These are phyloP conservation scores for Strix occidentalis DNA, from an alignment of 2,797 vertebrate genomes.

Conservation along the genomic window DNA sequence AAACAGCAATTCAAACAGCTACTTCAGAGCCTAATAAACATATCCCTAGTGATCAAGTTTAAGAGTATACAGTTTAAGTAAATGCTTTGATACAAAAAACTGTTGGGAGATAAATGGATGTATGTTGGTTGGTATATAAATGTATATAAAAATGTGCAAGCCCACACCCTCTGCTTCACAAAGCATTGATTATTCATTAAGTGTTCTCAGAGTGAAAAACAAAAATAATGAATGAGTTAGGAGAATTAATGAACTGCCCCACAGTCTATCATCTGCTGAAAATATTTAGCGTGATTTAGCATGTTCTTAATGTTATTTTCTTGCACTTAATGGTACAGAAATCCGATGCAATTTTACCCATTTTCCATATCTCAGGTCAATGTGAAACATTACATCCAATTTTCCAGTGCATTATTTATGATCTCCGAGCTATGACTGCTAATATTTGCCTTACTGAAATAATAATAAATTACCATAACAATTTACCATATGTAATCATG, in stretches of 20 bases:
- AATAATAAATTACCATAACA: slow-evolving; percentile 53
- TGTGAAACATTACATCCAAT: slow-evolving; percentile 9
- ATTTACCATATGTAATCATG: slow-evolving; percentile 44
- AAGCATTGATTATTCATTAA: background rate
- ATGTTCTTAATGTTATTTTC: slow-evolving; percentile 9
- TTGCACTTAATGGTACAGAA: slow-evolving; percentile 42
- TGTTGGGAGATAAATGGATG: background rate
- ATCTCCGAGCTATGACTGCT: slow-evolving; percentile 41
- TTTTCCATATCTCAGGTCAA: slow-evolving; percentile 37
- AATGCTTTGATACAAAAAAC: background rate
- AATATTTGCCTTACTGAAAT: slow-evolving; percentile 41
- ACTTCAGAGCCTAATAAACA: background rate
- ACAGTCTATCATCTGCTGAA: slow-evolving; percentile 2
- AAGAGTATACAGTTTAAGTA: slow-evolving; percentile 19
- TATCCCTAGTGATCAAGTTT: slow-evolving; percentile 19
- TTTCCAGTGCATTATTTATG: slow-evolving; percentile 44
- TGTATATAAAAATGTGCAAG: background rate
- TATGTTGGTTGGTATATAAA: background rate
- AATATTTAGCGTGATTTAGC: background rate
- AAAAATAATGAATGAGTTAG: background rate
- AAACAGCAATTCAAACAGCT: slow-evolving; percentile 3
- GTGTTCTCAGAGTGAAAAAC: background rate
- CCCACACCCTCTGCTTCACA: background rate
- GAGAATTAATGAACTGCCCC: slow-evolving; percentile 17
- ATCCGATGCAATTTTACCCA: background rate